Evolutionary conservation across 2,113 vertebrate species (phyloP).

Genomic region (Cephalopterus ornatus): DNA sequence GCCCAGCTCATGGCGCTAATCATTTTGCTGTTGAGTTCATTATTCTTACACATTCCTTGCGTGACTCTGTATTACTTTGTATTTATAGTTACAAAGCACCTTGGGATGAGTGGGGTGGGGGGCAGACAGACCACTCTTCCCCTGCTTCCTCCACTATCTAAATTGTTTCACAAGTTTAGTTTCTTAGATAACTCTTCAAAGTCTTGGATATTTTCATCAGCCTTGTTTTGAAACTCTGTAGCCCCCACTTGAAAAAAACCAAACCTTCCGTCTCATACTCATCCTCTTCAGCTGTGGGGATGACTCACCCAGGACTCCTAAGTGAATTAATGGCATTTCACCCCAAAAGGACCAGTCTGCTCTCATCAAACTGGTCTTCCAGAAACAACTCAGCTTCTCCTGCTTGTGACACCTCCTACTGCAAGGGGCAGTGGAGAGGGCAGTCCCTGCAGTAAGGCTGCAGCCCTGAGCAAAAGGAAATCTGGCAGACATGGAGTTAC

Average conservation of each 20-base stretch:
- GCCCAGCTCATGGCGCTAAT: fast-evolving
- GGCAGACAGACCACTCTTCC: background rate
- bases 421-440: background rate
- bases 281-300: background rate
- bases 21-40: background rate
- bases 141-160: background rate
- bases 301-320: background rate
- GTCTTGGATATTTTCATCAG: background rate
- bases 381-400: background rate
- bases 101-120: too few relatives aligned
- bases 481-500: background rate
- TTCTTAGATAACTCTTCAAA: background rate
- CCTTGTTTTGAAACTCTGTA: background rate
- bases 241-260: background rate
- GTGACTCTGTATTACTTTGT: background rate
- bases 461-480: background rate
- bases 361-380: background rate
- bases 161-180: background rate
- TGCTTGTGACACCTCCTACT: background rate
- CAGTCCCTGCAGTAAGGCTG: background rate
- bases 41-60: background rate
- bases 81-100: background rate
- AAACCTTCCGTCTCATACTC: background rate
- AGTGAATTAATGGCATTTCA: background rate
- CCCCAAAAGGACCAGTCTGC: background rate